Percentiles rank a stretch among this genome's conserved stretches.
Evolutionary conservation across 2,113 vertebrate genomes (phyloP).

Genomic region (Atractosteus spatula): DNA sequence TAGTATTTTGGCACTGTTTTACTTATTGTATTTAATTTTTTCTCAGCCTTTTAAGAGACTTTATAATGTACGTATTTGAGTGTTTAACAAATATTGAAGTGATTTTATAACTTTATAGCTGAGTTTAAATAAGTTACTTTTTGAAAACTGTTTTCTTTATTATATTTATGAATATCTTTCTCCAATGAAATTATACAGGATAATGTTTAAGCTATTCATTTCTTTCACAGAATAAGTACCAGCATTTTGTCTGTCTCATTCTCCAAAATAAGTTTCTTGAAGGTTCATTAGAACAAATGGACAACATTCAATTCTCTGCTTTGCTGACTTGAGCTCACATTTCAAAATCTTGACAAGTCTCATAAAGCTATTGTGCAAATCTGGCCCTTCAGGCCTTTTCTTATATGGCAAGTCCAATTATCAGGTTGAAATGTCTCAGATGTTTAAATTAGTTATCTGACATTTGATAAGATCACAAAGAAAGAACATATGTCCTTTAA

Average conservation of each 20-base stretch:
- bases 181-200: not conserved
- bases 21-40: too few relatives aligned
- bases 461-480: constrained; percentile 14
- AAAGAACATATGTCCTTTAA: constrained; percentile 3
- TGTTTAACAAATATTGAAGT: too few relatives aligned
- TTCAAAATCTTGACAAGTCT: constrained; percentile 56
- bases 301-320: constrained; percentile 42
- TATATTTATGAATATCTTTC: too few relatives aligned
- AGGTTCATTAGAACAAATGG: constrained; percentile 50
- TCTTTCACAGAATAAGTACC: not conserved
- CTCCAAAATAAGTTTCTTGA: constrained; percentile 24
- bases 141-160: too few relatives aligned
- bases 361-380: constrained; percentile 23
- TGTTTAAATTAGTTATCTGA: constrained; percentile 17
- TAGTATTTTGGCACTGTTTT: too few relatives aligned
- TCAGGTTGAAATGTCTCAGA: constrained; percentile 16
- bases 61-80: too few relatives aligned
- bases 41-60: too few relatives aligned
- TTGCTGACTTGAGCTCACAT: constrained; percentile 47
- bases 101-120: too few relatives aligned
- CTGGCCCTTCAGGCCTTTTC: constrained; percentile 26
- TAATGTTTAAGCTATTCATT: not conserved
- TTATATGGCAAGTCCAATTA: constrained; percentile 48
- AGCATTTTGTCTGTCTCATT: constrained; percentile 30
- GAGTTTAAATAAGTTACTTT: too few relatives aligned